Conservation (phyloP, 2,797 vertebrate genomes). For the Florisuga fusca region DNA sequence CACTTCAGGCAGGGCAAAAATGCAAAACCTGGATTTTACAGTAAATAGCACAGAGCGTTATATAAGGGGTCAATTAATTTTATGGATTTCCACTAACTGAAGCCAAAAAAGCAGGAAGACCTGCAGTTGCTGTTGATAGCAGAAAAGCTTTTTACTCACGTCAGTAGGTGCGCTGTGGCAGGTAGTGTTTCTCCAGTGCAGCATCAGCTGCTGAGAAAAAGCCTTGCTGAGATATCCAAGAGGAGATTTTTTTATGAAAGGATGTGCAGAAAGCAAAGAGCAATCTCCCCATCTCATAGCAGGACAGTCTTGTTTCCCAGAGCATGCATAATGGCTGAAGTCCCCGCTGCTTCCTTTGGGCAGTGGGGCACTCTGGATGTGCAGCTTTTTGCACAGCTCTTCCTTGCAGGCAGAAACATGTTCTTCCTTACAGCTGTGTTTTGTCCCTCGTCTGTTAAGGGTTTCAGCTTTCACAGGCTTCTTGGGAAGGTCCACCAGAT, state of each 20-base stretch:
- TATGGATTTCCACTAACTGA: background rate
- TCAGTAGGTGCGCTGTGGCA: background rate
- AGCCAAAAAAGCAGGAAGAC: background rate
- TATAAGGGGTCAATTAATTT: background rate
- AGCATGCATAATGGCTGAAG: background rate
- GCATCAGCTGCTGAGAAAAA: background rate
- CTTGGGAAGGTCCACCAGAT: background rate
- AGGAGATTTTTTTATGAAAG: background rate
- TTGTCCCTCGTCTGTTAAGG: background rate
- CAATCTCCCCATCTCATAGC: background rate
- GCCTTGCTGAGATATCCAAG: background rate
- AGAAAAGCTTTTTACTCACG: background rate
- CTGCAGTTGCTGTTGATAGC: background rate
- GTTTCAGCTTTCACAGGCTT: background rate
- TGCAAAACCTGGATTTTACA: slow-evolving; percentile 6
- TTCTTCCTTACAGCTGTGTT: background rate
- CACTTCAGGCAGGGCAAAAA: background rate
- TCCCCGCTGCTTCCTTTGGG: background rate
- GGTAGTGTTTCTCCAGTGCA: slow-evolving; percentile 11
- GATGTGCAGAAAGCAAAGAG: background rate
- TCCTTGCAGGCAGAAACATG: background rate
- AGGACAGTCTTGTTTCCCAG: background rate
- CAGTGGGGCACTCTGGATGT: background rate
- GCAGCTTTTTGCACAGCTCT: background rate
- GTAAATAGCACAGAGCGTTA: background rate